phyloP scores from a whole-genome alignment of 2,797 vertebrate genomes.

The Echeneis naucrates region DNA sequence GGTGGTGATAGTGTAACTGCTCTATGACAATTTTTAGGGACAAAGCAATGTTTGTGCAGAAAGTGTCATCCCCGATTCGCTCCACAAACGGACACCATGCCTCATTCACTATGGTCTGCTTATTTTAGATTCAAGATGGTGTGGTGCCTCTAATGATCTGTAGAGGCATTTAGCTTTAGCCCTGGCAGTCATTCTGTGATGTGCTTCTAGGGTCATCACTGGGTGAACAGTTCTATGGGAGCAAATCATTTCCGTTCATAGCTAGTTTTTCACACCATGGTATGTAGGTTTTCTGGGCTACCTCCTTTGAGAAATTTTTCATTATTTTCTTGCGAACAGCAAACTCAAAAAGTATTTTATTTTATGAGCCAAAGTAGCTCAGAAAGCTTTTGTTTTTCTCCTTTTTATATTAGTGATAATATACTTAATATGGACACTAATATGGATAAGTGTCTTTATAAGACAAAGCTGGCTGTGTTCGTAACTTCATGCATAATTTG shows the following conservation, averaged over 20 bases:
- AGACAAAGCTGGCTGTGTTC: too few relatives aligned
- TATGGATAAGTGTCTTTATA: too few relatives aligned
- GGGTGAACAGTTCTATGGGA: neutral
- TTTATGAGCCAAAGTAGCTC: neutral
- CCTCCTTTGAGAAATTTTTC: neutral
- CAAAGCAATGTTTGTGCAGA: neutral
- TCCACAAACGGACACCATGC: neutral
- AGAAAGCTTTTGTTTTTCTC: too few relatives aligned
- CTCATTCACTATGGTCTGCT: neutral
- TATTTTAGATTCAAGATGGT: neutral
- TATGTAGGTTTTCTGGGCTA: neutral
- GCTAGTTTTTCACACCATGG: neutral
- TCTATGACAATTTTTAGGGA: neutral
- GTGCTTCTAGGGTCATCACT: neutral
- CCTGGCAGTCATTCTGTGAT: neutral
- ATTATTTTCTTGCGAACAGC: neutral
- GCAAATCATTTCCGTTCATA: neutral
- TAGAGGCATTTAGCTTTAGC: neutral
- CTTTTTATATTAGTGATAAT: too few relatives aligned
- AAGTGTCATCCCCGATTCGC: neutral
- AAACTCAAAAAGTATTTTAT: neutral
- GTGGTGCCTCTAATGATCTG: neutral
- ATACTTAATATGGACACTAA: too few relatives aligned
- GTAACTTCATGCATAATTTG: neutral
- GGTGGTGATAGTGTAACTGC: neutral